Evolutionary conservation across 2,888 invertebrate genomes (phyloP), one percentile per base, ranked within the genome.

Genomic region (Kryphioiulus occultus): DNA sequence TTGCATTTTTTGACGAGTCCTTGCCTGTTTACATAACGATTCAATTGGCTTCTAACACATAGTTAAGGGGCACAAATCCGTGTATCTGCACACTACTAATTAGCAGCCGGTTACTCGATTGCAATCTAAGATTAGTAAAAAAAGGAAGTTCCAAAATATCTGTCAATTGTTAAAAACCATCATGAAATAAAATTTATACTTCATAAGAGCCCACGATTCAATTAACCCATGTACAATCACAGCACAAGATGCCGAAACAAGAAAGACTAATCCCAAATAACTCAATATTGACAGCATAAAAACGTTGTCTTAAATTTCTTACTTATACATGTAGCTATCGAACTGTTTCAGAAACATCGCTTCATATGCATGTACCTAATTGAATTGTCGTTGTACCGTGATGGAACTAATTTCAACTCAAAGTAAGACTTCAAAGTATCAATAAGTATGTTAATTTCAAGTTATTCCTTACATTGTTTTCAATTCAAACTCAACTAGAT

Each of bases 21-120:
- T 59, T 59, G 59, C 59, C 59, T 59, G 59, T 59, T 59, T 59
- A 59, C 59, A 59, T 59, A 59, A 59, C 59, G 59, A 59, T 59
- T 59, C 59, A 59, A 59, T 59, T 59, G 59, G 59, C 59, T 59
- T 59, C 59, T 59, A 59, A 59, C 59, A 59, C 59, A n/a, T 59
- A 59, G 59, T 59, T 59, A 59, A 59, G 59, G 59, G 59, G 59
- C 59, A n/a, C n/a, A 59, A 59, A 59, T 59, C 59, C 59, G 59
- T 59, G 59, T 59, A 59, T 59, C 59, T 59, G 59, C 19, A 59
- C 59, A 59, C 59, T 59, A 59, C 59, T 59, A 59, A 59, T 59
- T 59, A 59, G 59, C 59, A 59, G 59, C 59, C 59, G 59, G 59
- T 59, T 59, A n/a, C 59, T n/a, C 19, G 59, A 59, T 59, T 59